phyloP scores from a whole-genome alignment of 2,797 vertebrate species.

The Peromyscus melanophrys region DNA sequence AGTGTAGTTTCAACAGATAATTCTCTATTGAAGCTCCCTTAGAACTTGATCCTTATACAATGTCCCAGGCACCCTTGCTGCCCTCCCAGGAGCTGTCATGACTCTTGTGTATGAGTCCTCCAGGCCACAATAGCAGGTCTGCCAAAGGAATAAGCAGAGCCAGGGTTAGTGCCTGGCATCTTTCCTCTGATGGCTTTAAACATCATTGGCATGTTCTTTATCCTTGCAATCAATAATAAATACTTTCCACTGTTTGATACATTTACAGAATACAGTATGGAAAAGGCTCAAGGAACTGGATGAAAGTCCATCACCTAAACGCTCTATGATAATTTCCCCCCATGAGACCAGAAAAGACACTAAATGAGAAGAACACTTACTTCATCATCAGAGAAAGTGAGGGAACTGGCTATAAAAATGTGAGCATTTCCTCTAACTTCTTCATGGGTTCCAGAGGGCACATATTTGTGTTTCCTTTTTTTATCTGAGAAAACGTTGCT shows the following conservation, averaged over 20 bases:
- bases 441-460: neutral
- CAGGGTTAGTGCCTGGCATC: neutral
- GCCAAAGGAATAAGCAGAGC: neutral
- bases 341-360: neutral
- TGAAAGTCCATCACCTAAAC: neutral
- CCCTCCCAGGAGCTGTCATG: neutral
- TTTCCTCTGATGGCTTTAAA: neutral
- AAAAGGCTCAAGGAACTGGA: neutral
- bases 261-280: neutral
- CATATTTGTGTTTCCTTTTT: neutral
- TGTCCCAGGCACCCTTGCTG: no score
- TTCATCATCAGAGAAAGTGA: neutral
- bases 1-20: neutral
- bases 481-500: neutral
- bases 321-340: neutral
- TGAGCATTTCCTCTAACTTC: neutral
- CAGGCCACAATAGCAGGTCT: neutral
- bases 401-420: neutral
- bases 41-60: neutral
- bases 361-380: neutral
- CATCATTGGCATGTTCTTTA: neutral
- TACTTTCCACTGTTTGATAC: conserved; percentile 41
- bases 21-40: neutral
- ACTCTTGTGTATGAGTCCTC: neutral
- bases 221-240: neutral